Evolutionary conservation across 2,888 invertebrate genomes (phyloP).

Genomic region (Chromoteleia sp.): DNA sequence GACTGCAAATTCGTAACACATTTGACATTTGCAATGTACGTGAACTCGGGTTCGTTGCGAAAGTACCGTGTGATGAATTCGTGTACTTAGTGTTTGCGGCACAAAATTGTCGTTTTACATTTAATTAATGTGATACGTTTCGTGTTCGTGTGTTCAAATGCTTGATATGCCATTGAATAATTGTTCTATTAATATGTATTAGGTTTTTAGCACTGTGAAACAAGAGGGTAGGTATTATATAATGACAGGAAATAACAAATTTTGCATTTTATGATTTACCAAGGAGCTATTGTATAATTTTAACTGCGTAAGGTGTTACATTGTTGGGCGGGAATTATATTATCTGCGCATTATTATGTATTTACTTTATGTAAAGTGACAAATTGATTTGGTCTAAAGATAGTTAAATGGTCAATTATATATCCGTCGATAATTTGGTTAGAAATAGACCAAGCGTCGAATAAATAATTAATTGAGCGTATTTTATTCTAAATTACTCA

Average conservation of each 20-base stretch:
- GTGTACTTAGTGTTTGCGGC: conserved; percentile 21
- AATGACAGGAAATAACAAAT: conserved; percentile 48
- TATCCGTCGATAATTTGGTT: not conserved
- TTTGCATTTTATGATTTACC: conserved; percentile 29
- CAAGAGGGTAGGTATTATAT: conserved; percentile 43
- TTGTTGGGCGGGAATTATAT: conserved; percentile 9
- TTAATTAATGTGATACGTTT: conserved; percentile 28
- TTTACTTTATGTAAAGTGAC: conserved; percentile 21
- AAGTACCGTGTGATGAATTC: conserved; percentile 32
- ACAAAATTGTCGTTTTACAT: conserved; percentile 38
- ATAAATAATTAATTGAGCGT: not conserved
- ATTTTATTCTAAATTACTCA: conserved; percentile 1
- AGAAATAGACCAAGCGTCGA: not conserved
- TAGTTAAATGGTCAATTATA: not conserved
- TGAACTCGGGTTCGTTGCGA: conserved; percentile 22
- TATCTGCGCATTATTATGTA: conserved; percentile 2
- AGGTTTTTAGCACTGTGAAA: conserved; percentile 23
- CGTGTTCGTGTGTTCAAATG: conserved; percentile 10
- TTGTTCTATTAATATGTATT: conserved; percentile 55
- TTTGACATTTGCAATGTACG: conserved; percentile 61
- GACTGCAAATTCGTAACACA: conserved; percentile 69
- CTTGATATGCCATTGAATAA: conserved; percentile 32
- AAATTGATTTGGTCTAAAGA: conserved; percentile 13
- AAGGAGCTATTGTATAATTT: conserved; percentile 36
- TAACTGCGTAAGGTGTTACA: conserved; percentile 30